phyloP scores from a whole-genome alignment of 2,888 invertebrate species.

The Synanthedon formicaeformis region DNA sequence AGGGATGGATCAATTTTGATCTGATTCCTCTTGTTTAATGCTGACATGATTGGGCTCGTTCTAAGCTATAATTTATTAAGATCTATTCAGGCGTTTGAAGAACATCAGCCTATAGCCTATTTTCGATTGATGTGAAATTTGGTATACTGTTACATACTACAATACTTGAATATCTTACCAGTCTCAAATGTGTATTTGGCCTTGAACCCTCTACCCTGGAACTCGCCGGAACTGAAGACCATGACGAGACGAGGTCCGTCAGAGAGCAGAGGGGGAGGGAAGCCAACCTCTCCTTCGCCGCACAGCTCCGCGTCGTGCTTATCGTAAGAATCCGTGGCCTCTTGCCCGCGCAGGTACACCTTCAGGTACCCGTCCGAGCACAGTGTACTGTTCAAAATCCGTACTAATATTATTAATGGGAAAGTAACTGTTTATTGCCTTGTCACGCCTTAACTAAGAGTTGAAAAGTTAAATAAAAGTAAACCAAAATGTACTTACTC shows the following conservation, averaged over 20 bases:
- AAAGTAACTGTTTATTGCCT: too few relatives aligned
- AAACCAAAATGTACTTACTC: conserved; percentile 74
- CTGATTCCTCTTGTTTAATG: too few relatives aligned
- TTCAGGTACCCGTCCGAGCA: conserved; percentile 93
- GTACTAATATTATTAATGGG: too few relatives aligned
- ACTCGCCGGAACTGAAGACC: conserved; percentile 94
- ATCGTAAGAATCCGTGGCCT: conserved; percentile 91
- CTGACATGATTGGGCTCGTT: too few relatives aligned
- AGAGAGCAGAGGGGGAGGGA: conserved; percentile 85
- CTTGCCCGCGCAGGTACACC: conserved; percentile 91
- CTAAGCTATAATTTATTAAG: too few relatives aligned
- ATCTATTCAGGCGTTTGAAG: too few relatives aligned
- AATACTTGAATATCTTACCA: conserved; percentile 56
- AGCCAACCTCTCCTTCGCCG: conserved; percentile 70
- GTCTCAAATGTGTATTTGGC: conserved; percentile 88
- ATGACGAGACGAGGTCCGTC: conserved; percentile 94
- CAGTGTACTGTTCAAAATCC: conserved; percentile 21
- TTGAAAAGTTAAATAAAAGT: conserved; percentile 19
- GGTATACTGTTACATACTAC: too few relatives aligned
- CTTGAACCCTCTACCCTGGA: conserved; percentile 92
- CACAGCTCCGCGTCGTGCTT: conserved; percentile 95
- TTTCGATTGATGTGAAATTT: too few relatives aligned
- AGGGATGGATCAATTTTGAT: too few relatives aligned
- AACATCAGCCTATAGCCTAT: too few relatives aligned
- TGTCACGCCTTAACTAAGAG: too few relatives aligned